Base-by-base conservation (phyloP, 2,888 invertebrate species). In the Argyresthia goedartella region DNA sequence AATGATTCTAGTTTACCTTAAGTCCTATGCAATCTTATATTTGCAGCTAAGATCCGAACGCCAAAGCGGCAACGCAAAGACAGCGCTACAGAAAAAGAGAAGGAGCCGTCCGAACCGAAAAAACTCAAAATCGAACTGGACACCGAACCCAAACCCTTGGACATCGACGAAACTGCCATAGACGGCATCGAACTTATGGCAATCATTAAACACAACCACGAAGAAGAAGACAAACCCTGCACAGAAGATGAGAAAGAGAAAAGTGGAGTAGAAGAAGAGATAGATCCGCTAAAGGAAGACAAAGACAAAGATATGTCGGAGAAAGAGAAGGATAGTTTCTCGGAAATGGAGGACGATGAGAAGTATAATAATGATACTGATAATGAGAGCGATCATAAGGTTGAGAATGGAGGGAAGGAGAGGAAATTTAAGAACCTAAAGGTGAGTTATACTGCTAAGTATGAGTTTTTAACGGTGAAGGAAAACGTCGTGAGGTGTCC, bases 41-140 rank as follows among this genome's bases (percentile, higher is more conserved):
- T 48, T 62, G 52, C 60, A 79, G 77, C 72, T 0, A 77, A 85
- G 73, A 76, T 81, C 51, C 71, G 87, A 49, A 80, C 79, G 39
- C 72, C 84, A 4, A 81, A 82, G 64, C 81, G 91, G 47, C 73
- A 90, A 61, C 73, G 90, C 51, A 88, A 91, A 67, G 88, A 91
- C 72, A 87, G 92, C 74, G 72, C 84, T 0, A 73, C 80, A 55
- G 86, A 91, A 46, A 88, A 90, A 55, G 70, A 90, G 64, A 70
- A 81, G 58, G 85, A 85, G 16, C 25, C 25, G 2, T 8, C 56
- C 1, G 73, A 79, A 11, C 58, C 64, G 64, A 88, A 72, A 75
- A 90, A 68, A 59, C 66, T 59, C 59, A 89, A 75, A 61, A 44
- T 65, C 0, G 85, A 86, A 0, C 25, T 6, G 6, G 78, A 78